Conservation (phyloP, 2,888 invertebrate genomes). For the Drosophila sordidula region DNA sequence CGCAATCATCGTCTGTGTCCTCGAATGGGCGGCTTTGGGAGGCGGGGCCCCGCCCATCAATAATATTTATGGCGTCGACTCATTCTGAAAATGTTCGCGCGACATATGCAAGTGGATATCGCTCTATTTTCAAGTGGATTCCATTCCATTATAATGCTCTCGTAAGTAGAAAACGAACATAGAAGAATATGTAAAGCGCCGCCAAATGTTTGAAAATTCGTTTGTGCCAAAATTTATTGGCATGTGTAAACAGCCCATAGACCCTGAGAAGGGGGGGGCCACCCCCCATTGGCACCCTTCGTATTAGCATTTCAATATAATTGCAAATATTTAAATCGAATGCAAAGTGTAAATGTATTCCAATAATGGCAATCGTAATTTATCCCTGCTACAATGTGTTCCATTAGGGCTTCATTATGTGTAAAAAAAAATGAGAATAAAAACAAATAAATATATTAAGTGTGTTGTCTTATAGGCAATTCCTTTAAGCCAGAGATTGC, state of each 20-base stretch:
- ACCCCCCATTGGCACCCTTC: slow-evolving; percentile 17
- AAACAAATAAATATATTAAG: no score
- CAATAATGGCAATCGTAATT: slow-evolving; percentile 36
- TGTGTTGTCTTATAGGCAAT: no score
- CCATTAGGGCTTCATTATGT: slow-evolving; percentile 10
- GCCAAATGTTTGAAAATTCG: slow-evolving; percentile 36
- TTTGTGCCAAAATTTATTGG: slow-evolving; percentile 70
- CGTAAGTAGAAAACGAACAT: slow-evolving; percentile 15
- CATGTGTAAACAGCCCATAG: slow-evolving; percentile 52
- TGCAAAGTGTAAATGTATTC: slow-evolving; percentile 29
- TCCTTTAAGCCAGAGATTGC: no score
- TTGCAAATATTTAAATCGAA: slow-evolving; percentile 77
- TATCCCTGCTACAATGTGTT: slow-evolving; percentile 19
- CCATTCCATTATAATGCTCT: slow-evolving; percentile 31
- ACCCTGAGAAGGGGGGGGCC: neutral
- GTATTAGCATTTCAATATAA: slow-evolving; percentile 73
- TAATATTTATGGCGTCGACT: slow-evolving; percentile 82
- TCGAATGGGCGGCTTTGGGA: slow-evolving; percentile 10
- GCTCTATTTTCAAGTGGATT: slow-evolving; percentile 74
- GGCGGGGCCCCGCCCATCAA: slow-evolving; percentile 51
- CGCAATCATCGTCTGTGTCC: slow-evolving; percentile 69
- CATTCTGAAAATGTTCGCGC: slow-evolving; percentile 73
- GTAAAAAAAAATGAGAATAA: neutral
- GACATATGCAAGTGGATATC: slow-evolving; percentile 79
- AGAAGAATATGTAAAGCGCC: slow-evolving; percentile 31